These are phyloP conservation scores for Erebia palarica DNA, from an alignment of 2,888 invertebrate genomes.

Conservation along the genomic window DNA sequence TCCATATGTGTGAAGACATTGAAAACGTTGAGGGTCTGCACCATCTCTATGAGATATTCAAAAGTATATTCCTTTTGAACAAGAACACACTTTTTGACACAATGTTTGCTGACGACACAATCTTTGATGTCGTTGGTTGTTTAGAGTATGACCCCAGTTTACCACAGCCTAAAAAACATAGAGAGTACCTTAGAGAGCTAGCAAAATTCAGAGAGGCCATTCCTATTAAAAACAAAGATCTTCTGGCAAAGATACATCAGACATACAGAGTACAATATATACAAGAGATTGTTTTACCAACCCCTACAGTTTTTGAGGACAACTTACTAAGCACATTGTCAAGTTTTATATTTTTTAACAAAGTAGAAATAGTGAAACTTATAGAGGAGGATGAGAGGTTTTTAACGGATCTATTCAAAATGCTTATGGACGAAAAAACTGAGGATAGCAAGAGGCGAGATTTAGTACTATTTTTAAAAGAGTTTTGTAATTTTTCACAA, in stretches of 20 bases:
- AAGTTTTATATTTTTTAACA: slow-evolving; percentile 99
- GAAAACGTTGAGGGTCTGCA: slow-evolving; percentile 97
- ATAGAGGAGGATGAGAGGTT: slow-evolving; percentile 99
- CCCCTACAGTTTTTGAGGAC: slow-evolving; percentile 99
- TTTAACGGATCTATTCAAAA: slow-evolving; percentile 95
- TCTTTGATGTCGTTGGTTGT: slow-evolving; percentile 99
- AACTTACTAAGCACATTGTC: slow-evolving; percentile 98
- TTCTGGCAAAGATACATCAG: slow-evolving; percentile 99
- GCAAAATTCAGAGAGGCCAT: slow-evolving; percentile 97
- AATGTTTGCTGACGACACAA: slow-evolving; percentile 98
- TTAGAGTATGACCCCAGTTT: slow-evolving; percentile 97
- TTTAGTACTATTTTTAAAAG: slow-evolving; percentile 97
- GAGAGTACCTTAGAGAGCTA: slow-evolving; percentile 96
- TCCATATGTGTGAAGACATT: slow-evolving; percentile 98
- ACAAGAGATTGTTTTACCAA: slow-evolving; percentile 98
- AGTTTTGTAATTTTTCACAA: slow-evolving; percentile 99
- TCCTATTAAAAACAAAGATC: slow-evolving; percentile 96
- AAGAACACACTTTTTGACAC: slow-evolving; percentile 98
- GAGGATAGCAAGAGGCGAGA: slow-evolving; percentile 93
- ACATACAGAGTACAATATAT: slow-evolving; percentile 99
- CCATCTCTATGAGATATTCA: slow-evolving; percentile 98
- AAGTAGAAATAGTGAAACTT: slow-evolving; percentile 99
- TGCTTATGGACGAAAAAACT: slow-evolving; percentile 94
- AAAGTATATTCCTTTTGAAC: slow-evolving; percentile 98
- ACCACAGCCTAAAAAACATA: slow-evolving; percentile 93